phyloP scores from a whole-genome alignment of 2,888 invertebrate species.

The Plebejus anna region DNA sequence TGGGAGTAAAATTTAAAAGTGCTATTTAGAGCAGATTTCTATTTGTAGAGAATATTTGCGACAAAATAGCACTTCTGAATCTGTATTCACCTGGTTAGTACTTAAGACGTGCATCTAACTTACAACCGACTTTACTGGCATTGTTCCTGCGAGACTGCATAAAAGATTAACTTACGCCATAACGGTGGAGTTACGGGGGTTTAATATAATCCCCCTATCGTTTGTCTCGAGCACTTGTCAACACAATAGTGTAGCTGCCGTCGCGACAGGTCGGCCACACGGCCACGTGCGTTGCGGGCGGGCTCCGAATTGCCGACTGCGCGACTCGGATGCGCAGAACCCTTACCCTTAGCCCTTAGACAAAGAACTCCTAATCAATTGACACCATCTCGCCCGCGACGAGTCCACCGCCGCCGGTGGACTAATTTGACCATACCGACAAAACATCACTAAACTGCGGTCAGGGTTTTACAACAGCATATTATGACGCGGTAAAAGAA shows the following conservation, averaged over 20 bases:
- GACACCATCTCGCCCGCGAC: constrained; percentile 48
- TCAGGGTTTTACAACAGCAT: constrained; percentile 66
- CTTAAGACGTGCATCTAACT: background rate
- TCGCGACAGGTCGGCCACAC: constrained; percentile 49
- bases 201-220: constrained; percentile 41
- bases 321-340: constrained; percentile 67
- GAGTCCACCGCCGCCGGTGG: constrained; percentile 28
- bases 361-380: constrained; percentile 73
- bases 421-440: constrained; percentile 52
- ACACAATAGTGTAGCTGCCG: constrained; percentile 52
- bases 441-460: constrained; percentile 57
- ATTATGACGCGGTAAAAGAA: constrained; percentile 78
- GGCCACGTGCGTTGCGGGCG: constrained; percentile 63
- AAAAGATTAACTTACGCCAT: constrained; percentile 23
- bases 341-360: constrained; percentile 65
- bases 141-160: constrained; percentile 1
- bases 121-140: background rate
- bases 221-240: constrained; percentile 57
- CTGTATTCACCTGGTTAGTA: background rate
- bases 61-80: background rate
- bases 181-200: constrained; percentile 15
- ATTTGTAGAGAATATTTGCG: background rate
- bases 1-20: background rate
- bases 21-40: background rate
- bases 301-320: constrained; percentile 59